Base-by-base conservation (phyloP, 2,888 invertebrate species). In the Pimpla rufipes region DNA sequence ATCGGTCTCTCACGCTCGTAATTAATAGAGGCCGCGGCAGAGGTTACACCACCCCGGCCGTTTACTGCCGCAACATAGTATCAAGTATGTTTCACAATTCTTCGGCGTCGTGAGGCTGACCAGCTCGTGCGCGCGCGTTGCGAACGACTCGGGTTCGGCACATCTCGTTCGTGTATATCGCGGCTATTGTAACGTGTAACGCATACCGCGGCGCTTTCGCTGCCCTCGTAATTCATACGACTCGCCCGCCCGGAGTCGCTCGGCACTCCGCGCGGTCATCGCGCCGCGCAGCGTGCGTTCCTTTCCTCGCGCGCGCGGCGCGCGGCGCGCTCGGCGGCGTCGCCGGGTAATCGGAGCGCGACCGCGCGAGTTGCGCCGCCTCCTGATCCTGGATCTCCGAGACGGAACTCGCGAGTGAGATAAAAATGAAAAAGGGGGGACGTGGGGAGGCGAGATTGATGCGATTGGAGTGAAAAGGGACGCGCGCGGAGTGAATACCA, bases 1-100 rank as follows among this genome's bases (percentile, higher is more conserved):
- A 88, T 89, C 86, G 86, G 62, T 55, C 73, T 55, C 73, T 62
- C 74, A 74, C 40, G 71, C 79, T 84, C 86, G 86, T 85, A 88
- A 90, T 88, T 89, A 89, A 89, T 88, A 87, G 87, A 85, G 80
- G 74, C 35, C 42, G n/a, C n/a, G 82, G 29, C 78, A n/a, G 55
- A 82, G 82, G 73, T 37, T 66, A 79, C 40, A 67, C 47, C 42
- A 42, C 4, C 23, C 6, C 16, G n/a, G n/a, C 0, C 62, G 62
- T 62, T 62, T 62, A 62, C 62, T 37, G 40, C 62, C 62, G 3
- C 2, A 29, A 62, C 37, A 62, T 37, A 37, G 37, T 62, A 62
- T 18, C 62, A 37, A 62, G 62, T 62, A 62, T 37, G 62, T 62
- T 62, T 37, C 37, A 37, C 37, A 2, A 62, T 62, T 62, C 35